Evolutionary conservation across 2,797 vertebrate genomes (phyloP).

Genomic region (Notoglanidium macrostoma): DNA sequence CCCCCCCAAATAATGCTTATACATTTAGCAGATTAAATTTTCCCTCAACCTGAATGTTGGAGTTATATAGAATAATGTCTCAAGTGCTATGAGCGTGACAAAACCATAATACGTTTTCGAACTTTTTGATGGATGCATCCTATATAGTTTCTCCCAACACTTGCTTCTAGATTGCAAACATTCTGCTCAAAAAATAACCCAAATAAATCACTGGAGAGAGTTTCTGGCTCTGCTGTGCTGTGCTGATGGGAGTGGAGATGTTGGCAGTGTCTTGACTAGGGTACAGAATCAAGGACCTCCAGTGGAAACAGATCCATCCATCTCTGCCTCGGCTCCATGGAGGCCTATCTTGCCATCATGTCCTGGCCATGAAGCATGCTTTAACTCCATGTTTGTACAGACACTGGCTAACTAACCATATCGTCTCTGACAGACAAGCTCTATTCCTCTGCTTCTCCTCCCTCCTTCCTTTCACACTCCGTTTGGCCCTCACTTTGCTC

Average conservation of each 20-base stretch:
- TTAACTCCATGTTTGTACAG: slow-evolving; percentile 69
- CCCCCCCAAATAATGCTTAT: not conserved
- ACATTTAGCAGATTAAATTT: slow-evolving; percentile 29
- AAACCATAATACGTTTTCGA: slow-evolving; percentile 22
- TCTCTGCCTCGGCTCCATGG: slow-evolving; percentile 48
- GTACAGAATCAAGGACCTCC: slow-evolving; percentile 34
- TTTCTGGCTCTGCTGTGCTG: slow-evolving; percentile 31
- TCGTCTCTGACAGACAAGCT: slow-evolving; percentile 81
- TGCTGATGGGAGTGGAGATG: slow-evolving; percentile 33
- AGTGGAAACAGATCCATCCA: slow-evolving; percentile 47
- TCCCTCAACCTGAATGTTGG: slow-evolving; percentile 16
- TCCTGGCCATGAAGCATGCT: slow-evolving; percentile 70
- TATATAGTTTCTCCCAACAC: slow-evolving; percentile 30
- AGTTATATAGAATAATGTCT: slow-evolving; percentile 35
- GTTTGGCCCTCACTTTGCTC: slow-evolving; percentile 71
- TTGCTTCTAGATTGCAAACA: slow-evolving; percentile 33
- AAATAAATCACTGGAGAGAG: slow-evolving; percentile 28
- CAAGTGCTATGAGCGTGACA: slow-evolving; percentile 24
- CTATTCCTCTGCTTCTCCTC: slow-evolving; percentile 72
- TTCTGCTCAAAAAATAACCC: slow-evolving; percentile 22
- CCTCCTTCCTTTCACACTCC: slow-evolving; percentile 77
- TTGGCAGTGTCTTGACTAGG: slow-evolving; percentile 24
- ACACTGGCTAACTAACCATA: slow-evolving; percentile 80
- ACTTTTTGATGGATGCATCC: slow-evolving; percentile 37
- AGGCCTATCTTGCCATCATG: slow-evolving; percentile 58